phyloP scores from a whole-genome alignment of 1,140 invertebrate genomes.

The Brachionus angularis region DNA sequence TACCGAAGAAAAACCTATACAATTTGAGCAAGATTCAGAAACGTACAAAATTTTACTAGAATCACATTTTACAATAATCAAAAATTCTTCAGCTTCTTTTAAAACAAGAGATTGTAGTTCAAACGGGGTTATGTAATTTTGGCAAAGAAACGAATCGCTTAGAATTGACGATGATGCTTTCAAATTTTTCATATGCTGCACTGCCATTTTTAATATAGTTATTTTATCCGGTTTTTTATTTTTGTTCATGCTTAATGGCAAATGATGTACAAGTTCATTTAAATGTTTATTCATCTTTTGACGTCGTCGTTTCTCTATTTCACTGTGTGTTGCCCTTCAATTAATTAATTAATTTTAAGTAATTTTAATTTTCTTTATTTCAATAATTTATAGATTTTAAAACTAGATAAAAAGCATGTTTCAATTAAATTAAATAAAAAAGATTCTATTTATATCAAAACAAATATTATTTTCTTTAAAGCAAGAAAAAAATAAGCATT shows the following conservation, averaged over 20 bases:
- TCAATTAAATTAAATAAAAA: too few species aligned
- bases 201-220: conserved; percentile 97
- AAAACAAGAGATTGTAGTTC: conserved; percentile 26
- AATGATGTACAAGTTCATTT: conserved; percentile 98
- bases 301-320: conserved; percentile 91
- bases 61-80: conserved; percentile 71
- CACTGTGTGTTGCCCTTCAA: conserved; percentile 93
- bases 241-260: conserved; percentile 92
- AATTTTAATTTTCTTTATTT: too few species aligned
- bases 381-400: too few species aligned
- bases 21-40: conserved; percentile 26
- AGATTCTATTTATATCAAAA: too few species aligned
- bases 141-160: conserved; percentile 41
- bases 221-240: conserved; percentile 98
- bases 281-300: conserved; percentile 99
- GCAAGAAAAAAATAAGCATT: too few species aligned
- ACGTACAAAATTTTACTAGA: conserved; percentile 32
- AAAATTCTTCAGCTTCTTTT: conserved; percentile 80
- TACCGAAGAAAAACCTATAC: conserved; percentile 17
- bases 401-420: too few species aligned
- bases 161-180: conserved; percentile 45
- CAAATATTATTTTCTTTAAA: too few species aligned
- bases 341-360: not conserved
- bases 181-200: conserved; percentile 90
- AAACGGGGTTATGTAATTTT: conserved; percentile 43